Base-by-base conservation (phyloP, 2,797 vertebrate genomes). In the Pteropus rufus region DNA sequence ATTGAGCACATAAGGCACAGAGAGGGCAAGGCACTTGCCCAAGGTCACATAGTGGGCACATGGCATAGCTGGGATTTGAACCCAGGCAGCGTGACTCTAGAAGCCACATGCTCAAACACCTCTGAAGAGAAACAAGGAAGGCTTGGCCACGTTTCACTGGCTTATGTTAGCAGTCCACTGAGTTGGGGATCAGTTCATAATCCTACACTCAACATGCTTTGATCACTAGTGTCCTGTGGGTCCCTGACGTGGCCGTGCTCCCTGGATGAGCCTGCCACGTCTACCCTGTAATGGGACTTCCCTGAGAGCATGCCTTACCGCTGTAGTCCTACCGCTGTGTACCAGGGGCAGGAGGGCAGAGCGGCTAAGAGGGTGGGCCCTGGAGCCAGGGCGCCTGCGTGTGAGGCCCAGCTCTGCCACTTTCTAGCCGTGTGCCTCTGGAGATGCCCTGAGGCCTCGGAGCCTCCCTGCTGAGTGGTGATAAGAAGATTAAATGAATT, bases 321-420 rank as follows among this genome's bases (percentile, higher is more conserved):
- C 2, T 0, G 0, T 0, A 7, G 15, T 16, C 36, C 41, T 58
- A 2, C 41, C 10, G 2, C 36, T 23, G 8, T 0, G 2, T 39
- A 3, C 29, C 1, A 15, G 16, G 18, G 31, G 31, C 46, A 10
- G 8, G 26, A 58, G 2, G 54, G 81, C 39, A 49, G 56, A 34
- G 52, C 2, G 12, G 39, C 82, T 11, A 2, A 19, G 44, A 16
- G 9, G 10, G 5, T 5, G 56, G 52, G 26, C 24, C 19, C 67
- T 58, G 65, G 75, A 64, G 70, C 69, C 41, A 0, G 10, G 54
- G 36, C 64, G 24, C 18, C 62, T 15, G 31, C 19, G 0, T 0
- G 7, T 0, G 72, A 9, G 29, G 31, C 72, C 69, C 4, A 1
- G 34, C 9, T 21, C 44, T 7, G 41, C 9, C 23, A 7, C 34